Base-by-base conservation (phyloP, 2,113 vertebrate species). In the Brachirus orientalis region DNA sequence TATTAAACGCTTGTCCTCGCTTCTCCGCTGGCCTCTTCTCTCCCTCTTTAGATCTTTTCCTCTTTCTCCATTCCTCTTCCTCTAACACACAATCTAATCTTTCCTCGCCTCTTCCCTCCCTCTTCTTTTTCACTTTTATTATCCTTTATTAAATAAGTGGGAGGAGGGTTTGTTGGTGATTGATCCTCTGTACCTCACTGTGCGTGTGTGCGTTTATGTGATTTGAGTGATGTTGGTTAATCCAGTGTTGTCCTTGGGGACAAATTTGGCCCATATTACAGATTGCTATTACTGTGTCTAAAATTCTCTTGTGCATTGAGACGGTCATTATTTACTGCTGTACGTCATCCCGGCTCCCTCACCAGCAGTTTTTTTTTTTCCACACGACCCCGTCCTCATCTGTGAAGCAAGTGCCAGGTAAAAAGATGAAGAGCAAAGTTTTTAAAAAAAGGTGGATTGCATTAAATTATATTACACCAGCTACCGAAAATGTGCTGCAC, bases 201-300 rank as follows among this genome's bases (percentile, higher is more conserved):
- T 57, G 53, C 58, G 64, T 71, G 68, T 74, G 78, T 70, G 43
- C 43, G 10, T 73, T 60, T 83, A 69, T 77, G 75, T 63, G 69
- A 79, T 87, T 76, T 74, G 84, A 82, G 79, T 71, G 71, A 76
- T 83, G 84, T 83, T 81, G 80, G 71, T 86, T 91, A 88, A 89
- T 87, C 80, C 77, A 79, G 64, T 63, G 37, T 50, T 67, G 83
- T 88, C 88, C 78, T 77, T 79, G 62, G 84, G 80, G 88, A 87
- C 80, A 74, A 69, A 76, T 85, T 86, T 84, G 85, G 80, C 86
- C 85, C 77, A 86, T 81, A 82, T 89, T 86, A 84, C 80, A 82
- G 78, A 35, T 58, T 43, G 68, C 74, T 86, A 57, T 88, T 83
- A 71, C 83, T 69, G 79, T 66, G 63, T 69, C 48, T 68, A 36